Percentiles rank a stretch among this genome's conserved stretches.
Conservation (phyloP, 2,113 vertebrate genomes). For the Toxotes chatareus region DNA sequence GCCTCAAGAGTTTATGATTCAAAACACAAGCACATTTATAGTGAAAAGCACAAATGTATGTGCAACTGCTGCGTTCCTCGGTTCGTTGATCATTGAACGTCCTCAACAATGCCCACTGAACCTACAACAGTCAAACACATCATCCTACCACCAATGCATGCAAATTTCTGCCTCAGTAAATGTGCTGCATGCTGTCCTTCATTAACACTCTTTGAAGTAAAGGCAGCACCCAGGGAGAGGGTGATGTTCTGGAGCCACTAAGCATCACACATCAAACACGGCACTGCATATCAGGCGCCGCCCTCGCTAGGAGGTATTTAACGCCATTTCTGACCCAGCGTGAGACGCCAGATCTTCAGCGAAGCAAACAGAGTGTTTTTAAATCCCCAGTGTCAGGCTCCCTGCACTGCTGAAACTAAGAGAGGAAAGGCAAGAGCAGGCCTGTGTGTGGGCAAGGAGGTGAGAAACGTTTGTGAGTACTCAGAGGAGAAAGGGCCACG, state of each 20-base stretch:
- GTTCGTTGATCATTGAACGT: not conserved
- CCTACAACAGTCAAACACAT: not conserved
- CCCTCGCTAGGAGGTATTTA: constrained; percentile 16
- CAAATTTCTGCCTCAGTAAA: not conserved
- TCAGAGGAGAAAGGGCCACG: not conserved
- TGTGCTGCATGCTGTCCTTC: not conserved
- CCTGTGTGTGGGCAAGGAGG: constrained; percentile 56
- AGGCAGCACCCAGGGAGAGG: not conserved
- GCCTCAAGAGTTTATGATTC: constrained; percentile 16
- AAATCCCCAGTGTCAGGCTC: constrained; percentile 27
- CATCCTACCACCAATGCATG: not conserved
- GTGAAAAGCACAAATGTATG: not conserved
- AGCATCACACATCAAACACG: constrained; percentile 34
- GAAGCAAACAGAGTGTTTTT: constrained; percentile 25
- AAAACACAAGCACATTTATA: constrained; percentile 23
- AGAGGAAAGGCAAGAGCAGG: constrained; percentile 34
- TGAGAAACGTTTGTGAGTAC: constrained; percentile 36
- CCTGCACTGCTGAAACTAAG: constrained; percentile 7
- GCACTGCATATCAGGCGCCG: not conserved
- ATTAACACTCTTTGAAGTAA: constrained; percentile 15
- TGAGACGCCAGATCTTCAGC: constrained; percentile 11
- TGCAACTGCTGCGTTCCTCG: not conserved
- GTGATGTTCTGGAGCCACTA: constrained; percentile 29
- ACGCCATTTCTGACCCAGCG: constrained; percentile 12
- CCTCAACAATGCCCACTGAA: constrained; percentile 4